phyloP scores from a whole-genome alignment of 2,113 vertebrate species.

The Gadus chalcogrammus region DNA sequence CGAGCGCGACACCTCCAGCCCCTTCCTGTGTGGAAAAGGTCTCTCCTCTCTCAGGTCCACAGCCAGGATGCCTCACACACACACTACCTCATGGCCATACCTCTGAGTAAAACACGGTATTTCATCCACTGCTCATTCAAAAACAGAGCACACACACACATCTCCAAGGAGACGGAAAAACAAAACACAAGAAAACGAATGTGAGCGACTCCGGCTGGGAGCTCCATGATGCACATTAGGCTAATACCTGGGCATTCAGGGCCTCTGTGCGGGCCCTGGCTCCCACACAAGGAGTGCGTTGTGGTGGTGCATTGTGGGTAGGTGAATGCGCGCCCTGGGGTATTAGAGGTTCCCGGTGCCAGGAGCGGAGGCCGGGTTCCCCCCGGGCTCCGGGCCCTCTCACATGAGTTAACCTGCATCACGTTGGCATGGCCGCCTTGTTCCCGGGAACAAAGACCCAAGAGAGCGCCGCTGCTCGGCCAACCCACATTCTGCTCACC shows the following conservation, averaged over 20 bases:
- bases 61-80: too few relatives aligned
- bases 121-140: too few relatives aligned
- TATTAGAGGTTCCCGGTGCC: background rate
- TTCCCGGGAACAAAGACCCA: background rate
- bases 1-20: too few relatives aligned
- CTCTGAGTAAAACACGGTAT: too few relatives aligned
- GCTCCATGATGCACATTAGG: too few relatives aligned
- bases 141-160: too few relatives aligned
- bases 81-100: too few relatives aligned
- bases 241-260: slow-evolving; percentile 12
- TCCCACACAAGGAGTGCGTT: slow-evolving; percentile 26
- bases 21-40: too few relatives aligned
- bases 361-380: slow-evolving; percentile 17
- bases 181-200: too few relatives aligned
- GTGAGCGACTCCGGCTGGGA: too few relatives aligned
- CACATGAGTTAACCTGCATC: slow-evolving; percentile 9
- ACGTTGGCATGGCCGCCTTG: background rate
- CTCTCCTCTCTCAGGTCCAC: too few relatives aligned
- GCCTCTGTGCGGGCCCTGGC: slow-evolving; percentile 8
- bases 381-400: background rate
- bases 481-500: background rate
- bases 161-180: too few relatives aligned
- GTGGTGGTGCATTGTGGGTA: slow-evolving; percentile 33
- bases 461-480: background rate
- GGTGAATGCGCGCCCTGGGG: slow-evolving; percentile 3